phyloP scores from a whole-genome alignment of 2,888 invertebrate species.

The Auanema sp. region DNA sequence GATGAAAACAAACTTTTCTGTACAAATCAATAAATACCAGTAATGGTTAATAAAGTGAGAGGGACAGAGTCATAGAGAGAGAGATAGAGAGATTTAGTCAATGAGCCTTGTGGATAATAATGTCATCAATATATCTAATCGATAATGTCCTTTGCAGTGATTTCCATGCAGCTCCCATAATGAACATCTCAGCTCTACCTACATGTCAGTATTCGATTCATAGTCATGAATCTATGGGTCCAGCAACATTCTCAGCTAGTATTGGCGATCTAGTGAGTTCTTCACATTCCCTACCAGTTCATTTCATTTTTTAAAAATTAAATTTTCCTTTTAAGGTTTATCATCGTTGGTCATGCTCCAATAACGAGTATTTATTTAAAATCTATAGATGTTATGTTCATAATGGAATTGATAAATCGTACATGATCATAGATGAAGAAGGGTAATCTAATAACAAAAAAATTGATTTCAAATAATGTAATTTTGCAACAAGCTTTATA shows the following conservation, averaged over 20 bases:
- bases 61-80: no score
- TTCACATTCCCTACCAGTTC: not conserved
- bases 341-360: constrained; percentile 36
- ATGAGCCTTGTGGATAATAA: no score
- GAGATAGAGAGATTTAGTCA: no score
- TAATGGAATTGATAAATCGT: constrained; percentile 31
- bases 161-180: constrained; percentile 11
- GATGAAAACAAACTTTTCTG: no score
- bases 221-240: constrained; percentile 25
- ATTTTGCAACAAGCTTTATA: not conserved
- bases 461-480: not conserved
- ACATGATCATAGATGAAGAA: constrained; percentile 39
- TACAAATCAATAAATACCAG: no score
- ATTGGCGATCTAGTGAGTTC: constrained; percentile 35
- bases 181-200: constrained; percentile 20
- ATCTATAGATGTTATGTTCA: constrained; percentile 39
- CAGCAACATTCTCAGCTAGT: constrained; percentile 24
- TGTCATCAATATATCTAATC: no score
- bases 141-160: constrained; percentile 10
- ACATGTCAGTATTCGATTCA: constrained; percentile 41
- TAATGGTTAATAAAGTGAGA: no score
- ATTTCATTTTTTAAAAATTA: not conserved
- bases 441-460: constrained; percentile 21
- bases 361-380: constrained; percentile 29
- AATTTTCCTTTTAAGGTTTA: constrained; percentile 23